Conservation (phyloP, 2,113 vertebrate genomes). For the Stegastes partitus region DNA sequence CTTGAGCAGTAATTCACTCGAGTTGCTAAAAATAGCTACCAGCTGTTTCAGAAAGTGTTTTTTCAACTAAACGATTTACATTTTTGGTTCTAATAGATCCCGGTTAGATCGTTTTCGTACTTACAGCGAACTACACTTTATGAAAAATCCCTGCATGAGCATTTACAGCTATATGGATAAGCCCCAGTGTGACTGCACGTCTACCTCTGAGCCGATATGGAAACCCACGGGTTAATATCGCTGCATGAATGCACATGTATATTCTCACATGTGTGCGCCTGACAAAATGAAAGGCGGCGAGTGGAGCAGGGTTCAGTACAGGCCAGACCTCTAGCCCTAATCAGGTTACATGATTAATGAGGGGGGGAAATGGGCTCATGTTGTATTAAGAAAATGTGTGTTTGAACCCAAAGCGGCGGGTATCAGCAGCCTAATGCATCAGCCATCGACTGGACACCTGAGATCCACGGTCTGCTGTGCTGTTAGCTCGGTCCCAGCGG, state of each 20-base stretch:
- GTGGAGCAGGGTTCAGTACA: constrained; percentile 61
- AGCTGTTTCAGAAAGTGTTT: too few species aligned
- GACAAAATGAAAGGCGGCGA: constrained; percentile 74
- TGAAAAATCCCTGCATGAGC: not conserved
- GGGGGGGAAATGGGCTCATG: constrained; percentile 86
- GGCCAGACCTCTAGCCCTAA: constrained; percentile 71
- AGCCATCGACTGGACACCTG: constrained; percentile 88
- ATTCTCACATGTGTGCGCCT: constrained; percentile 49
- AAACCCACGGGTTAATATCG: constrained; percentile 32
- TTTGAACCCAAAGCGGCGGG: constrained; percentile 86
- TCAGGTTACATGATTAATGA: constrained; percentile 88
- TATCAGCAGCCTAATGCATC: constrained; percentile 87
- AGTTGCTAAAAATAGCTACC: not conserved
- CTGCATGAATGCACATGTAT: constrained; percentile 45
- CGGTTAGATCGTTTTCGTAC: too few species aligned
- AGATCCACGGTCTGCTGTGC: constrained; percentile 73
- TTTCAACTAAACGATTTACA: too few species aligned
- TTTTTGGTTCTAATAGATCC: too few species aligned
- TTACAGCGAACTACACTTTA: not conserved
- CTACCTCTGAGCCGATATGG: not conserved
- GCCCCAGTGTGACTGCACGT: not conserved
- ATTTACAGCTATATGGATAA: not conserved
- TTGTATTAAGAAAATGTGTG: constrained; percentile 90
- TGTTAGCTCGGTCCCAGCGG: constrained; percentile 76
- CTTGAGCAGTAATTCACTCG: not conserved